phyloP scores from a whole-genome alignment of 2,888 invertebrate genomes.

The Pammene fasciana region DNA sequence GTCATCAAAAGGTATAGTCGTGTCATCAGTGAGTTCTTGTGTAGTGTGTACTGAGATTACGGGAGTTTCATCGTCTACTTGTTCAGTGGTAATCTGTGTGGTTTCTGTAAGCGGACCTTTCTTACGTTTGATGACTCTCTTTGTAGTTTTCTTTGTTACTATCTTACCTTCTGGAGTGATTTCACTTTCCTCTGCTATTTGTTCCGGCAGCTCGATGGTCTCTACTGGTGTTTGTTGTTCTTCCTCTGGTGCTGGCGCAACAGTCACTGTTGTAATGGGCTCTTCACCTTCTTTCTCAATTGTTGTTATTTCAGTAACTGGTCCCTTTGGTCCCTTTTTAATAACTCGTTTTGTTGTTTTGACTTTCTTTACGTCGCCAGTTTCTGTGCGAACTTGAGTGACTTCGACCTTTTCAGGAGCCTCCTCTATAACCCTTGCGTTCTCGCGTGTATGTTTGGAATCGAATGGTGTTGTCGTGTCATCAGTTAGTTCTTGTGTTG shows the following conservation, averaged over 20 bases:
- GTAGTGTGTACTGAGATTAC: conserved; percentile 43
- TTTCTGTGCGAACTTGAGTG: not conserved
- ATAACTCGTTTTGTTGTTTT: not conserved
- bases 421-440: not conserved
- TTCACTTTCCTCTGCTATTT: conserved; percentile 49
- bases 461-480: not conserved
- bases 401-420: not conserved
- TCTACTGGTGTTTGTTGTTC: conserved; percentile 48
- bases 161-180: conserved; percentile 51
- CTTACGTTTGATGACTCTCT: conserved; percentile 64
- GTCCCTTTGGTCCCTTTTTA: not conserved
- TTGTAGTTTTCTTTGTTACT: conserved; percentile 56
- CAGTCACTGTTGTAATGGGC: not conserved
- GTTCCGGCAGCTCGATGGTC: conserved; percentile 58
- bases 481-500: not conserved
- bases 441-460: not conserved
- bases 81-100: conserved; percentile 47
- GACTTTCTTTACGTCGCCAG: not conserved
- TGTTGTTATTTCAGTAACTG: not conserved
- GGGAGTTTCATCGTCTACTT: conserved; percentile 53
- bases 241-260: conserved; percentile 9
- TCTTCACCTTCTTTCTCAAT: not conserved
- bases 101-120: conserved; percentile 53
- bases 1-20: conserved; percentile 50
- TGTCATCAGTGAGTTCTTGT: conserved; percentile 51